A percentile compares a stretch with the other conserved stretches of the same genome.
Evolutionary conservation across 2,797 vertebrate genomes (phyloP).

Genomic region (Poecilia velifera): DNA sequence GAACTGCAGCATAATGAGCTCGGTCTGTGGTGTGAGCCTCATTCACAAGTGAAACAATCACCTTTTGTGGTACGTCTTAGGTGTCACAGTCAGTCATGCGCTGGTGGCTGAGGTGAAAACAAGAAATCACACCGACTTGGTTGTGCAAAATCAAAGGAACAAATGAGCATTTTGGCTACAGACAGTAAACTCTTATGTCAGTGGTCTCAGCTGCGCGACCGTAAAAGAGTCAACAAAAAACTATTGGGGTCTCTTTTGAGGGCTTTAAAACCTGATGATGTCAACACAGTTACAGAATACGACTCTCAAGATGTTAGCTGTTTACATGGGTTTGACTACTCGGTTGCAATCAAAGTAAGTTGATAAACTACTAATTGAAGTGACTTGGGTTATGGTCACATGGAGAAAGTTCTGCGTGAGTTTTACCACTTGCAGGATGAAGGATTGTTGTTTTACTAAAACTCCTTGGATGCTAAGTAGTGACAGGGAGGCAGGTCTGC

Average conservation of each 20-base stretch:
- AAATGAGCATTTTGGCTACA: constrained; percentile 6
- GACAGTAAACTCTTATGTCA: background rate
- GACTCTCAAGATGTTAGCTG: background rate
- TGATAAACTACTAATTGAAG: background rate
- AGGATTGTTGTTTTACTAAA: background rate
- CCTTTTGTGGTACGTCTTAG: constrained; percentile 30
- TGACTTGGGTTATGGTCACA: background rate
- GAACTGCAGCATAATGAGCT: constrained; percentile 66
- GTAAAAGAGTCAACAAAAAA: constrained; percentile 4
- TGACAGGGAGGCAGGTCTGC: no score
- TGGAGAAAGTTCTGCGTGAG: background rate
- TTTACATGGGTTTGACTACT: background rate
- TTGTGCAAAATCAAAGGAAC: constrained; percentile 11
- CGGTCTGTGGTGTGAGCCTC: constrained; percentile 44
- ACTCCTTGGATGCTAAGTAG: no score
- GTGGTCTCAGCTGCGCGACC: background rate
- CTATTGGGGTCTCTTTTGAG: background rate
- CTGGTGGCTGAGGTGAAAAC: constrained; percentile 38
- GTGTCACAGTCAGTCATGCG: constrained; percentile 36
- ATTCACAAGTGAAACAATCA: constrained; percentile 59
- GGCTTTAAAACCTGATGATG: background rate
- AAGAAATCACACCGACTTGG: constrained; percentile 26
- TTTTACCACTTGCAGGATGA: background rate
- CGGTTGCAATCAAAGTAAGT: background rate
- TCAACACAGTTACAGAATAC: background rate